These are phyloP conservation scores for Rhingia rostrata DNA, from an alignment of 2,888 invertebrate genomes.

Conservation along the genomic window DNA sequence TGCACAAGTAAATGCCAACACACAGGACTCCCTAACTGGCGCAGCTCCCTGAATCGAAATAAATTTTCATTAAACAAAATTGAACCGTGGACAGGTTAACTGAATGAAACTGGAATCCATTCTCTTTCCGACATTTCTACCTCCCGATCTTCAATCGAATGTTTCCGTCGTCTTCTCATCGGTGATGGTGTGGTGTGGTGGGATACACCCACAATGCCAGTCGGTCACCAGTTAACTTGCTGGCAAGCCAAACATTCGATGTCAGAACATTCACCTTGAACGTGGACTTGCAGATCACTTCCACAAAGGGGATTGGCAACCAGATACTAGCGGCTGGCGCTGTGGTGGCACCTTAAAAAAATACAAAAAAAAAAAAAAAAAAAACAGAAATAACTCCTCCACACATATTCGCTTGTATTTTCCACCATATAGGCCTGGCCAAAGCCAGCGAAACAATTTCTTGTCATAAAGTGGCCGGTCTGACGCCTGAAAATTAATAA, in stretches of 20 bases:
- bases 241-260: slow-evolving; percentile 54
- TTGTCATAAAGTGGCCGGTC: slow-evolving; percentile 73
- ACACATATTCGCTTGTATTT: slow-evolving; percentile 54
- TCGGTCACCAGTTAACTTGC: slow-evolving; percentile 71
- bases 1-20: slow-evolving; percentile 4
- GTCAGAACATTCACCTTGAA: slow-evolving; percentile 74
- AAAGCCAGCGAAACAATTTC: slow-evolving; percentile 69
- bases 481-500: slow-evolving; percentile 74
- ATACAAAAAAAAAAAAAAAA: slow-evolving; percentile 3
- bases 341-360: slow-evolving; percentile 70
- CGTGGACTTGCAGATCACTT: slow-evolving; percentile 73
- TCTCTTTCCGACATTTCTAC: slow-evolving; percentile 63
- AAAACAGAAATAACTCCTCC: slow-evolving; percentile 59
- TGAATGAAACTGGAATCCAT: slow-evolving; percentile 71
- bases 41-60: slow-evolving; percentile 63
- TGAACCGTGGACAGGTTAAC: slow-evolving; percentile 74
- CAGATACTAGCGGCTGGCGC: slow-evolving; percentile 56
- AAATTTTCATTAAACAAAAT: slow-evolving; percentile 74
- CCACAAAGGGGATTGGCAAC: slow-evolving; percentile 73
- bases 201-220: slow-evolving; percentile 72
- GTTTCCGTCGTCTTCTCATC: slow-evolving; percentile 13
- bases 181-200: slow-evolving; percentile 5
- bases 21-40: slow-evolving; percentile 56
- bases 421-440: slow-evolving; percentile 51
- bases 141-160: slow-evolving; percentile 65